Conservation (phyloP, 2,888 invertebrate genomes). For the Crematogaster levior region DNA sequence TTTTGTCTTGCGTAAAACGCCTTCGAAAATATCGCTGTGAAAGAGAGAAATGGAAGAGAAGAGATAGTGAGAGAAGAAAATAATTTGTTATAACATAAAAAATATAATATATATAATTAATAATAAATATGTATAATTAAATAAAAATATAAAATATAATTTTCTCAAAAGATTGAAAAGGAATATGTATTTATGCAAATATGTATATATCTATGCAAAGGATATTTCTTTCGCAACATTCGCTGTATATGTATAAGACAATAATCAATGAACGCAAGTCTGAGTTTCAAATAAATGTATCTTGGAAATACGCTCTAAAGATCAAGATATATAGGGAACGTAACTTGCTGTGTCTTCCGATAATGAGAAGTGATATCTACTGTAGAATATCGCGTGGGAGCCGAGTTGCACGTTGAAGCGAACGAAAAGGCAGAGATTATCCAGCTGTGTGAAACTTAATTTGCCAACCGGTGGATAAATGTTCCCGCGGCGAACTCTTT, state of each 20-base stretch:
- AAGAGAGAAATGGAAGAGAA: neutral
- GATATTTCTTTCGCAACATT: neutral
- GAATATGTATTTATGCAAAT: no score
- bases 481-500: neutral
- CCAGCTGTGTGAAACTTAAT: slow-evolving; percentile 7
- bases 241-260: neutral
- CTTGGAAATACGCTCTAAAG: neutral
- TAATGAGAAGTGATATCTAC: neutral
- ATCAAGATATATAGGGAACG: no score
- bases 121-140: no score
- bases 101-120: no score
- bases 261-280: neutral
- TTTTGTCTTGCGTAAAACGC: slow-evolving; percentile 17
- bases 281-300: neutral
- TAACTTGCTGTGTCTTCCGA: neutral
- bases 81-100: neutral
- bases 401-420: neutral
- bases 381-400: neutral
- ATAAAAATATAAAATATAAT: no score
- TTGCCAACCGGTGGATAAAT: neutral
- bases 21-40: neutral
- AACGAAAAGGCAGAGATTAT: neutral
- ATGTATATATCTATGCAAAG: neutral
- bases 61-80: neutral
- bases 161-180: neutral